phyloP scores from a whole-genome alignment of 2,113 vertebrate genomes.

The Cephalopterus ornatus region DNA sequence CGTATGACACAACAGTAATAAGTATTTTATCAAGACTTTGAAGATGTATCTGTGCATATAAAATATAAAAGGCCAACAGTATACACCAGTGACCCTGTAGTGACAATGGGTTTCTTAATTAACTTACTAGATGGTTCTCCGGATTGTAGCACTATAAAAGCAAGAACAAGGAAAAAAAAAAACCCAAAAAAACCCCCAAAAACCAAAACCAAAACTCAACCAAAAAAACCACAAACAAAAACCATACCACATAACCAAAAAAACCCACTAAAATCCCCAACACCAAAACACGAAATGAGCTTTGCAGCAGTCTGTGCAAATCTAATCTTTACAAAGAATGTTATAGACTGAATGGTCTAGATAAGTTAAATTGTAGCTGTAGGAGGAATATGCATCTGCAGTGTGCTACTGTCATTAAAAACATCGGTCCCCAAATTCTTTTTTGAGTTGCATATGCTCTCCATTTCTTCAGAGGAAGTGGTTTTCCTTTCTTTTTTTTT shows the following conservation, averaged over 20 bases:
- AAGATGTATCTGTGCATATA: background rate
- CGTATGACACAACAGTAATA: background rate
- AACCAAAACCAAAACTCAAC: background rate
- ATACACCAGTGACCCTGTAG: background rate
- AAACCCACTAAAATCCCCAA: background rate
- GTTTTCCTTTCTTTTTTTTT: background rate
- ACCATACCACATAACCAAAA: background rate
- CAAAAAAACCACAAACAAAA: background rate
- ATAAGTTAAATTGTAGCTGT: background rate
- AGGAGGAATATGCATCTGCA: background rate
- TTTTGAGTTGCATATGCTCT: background rate
- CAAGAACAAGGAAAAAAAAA: background rate
- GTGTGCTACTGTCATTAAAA: background rate
- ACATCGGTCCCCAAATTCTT: rapidly evolving
- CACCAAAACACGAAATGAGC: background rate
- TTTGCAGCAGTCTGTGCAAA: background rate
- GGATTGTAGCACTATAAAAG: background rate
- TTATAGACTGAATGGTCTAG: background rate
- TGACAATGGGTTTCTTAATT: background rate
- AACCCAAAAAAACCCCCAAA: rapidly evolving
- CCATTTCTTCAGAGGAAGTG: background rate
- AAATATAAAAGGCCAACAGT: background rate
- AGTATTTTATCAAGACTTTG: background rate
- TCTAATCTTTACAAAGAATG: rapidly evolving
- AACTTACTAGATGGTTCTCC: background rate